These are phyloP conservation scores for Corythornis cristatus DNA, from an alignment of 2,113 vertebrate species.

Conservation along the genomic window DNA sequence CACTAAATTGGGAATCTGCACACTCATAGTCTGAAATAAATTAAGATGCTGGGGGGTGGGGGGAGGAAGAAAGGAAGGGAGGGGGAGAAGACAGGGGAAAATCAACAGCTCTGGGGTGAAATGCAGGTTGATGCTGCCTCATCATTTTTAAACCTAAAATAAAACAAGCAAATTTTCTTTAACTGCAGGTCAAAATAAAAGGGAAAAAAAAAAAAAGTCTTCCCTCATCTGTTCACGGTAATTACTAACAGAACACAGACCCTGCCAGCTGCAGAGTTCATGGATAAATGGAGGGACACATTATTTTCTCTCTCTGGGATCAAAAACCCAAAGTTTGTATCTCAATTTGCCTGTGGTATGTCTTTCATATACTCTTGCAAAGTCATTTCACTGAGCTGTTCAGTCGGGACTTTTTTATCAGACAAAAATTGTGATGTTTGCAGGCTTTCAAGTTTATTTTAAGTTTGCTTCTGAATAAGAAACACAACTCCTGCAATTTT, in stretches of 20 bases:
- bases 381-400: conserved; percentile 42
- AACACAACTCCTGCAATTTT: conserved; percentile 19
- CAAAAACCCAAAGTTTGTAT: conserved; percentile 71
- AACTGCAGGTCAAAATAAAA: conserved; percentile 82
- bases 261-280: conserved; percentile 80
- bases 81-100: conserved; percentile 63
- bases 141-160: conserved; percentile 82
- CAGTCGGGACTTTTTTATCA: conserved; percentile 28
- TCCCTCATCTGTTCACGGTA: conserved; percentile 78
- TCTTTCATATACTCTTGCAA: conserved; percentile 72
- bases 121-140: conserved; percentile 78
- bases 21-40: conserved; percentile 81
- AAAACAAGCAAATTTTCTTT: conserved; percentile 83
- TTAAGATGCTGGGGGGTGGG: conserved; percentile 69
- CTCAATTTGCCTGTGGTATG: conserved; percentile 66
- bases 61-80: conserved; percentile 53
- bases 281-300: conserved; percentile 76
- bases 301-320: conserved; percentile 76
- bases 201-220: conserved; percentile 13
- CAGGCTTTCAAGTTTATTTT: conserved; percentile 60
- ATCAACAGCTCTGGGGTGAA: conserved; percentile 82
- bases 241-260: conserved; percentile 79
- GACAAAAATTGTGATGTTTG: conserved; percentile 56
- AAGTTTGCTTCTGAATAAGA: conserved; percentile 42
- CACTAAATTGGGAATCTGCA: conserved; percentile 76